phyloP scores from a whole-genome alignment of 2,888 invertebrate species.

The Xestia sexstrigata region DNA sequence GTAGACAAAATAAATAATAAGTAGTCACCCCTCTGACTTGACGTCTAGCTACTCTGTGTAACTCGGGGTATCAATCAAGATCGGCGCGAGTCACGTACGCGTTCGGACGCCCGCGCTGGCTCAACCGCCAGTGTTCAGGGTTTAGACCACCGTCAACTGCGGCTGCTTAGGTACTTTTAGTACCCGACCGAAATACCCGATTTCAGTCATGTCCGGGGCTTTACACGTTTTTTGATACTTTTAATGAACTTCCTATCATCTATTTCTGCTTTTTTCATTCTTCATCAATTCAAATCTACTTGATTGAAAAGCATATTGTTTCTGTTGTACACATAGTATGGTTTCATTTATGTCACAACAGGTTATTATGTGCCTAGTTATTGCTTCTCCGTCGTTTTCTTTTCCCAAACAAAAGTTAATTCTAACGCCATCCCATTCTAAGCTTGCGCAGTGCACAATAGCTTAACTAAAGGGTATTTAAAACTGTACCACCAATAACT shows the following conservation, averaged over 20 bases:
- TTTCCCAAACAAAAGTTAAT: not conserved
- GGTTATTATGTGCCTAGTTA: not conserved
- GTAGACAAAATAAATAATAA: not conserved
- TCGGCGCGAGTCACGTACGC: slow-evolving; percentile 66
- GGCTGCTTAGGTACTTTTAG: not conserved
- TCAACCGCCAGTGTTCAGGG: slow-evolving; percentile 23
- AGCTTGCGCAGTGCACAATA: not conserved
- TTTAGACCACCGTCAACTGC: slow-evolving; percentile 5
- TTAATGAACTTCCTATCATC: not conserved
- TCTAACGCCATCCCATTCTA: not conserved
- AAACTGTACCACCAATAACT: slow-evolving; percentile 29
- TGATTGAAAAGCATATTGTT: not conserved
- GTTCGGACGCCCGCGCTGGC: slow-evolving; percentile 26
- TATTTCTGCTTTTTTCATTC: not conserved
- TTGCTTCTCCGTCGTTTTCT: not conserved
- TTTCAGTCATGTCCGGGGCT: not conserved
- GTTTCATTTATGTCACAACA: not conserved
- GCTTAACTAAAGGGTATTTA: slow-evolving; percentile 16
- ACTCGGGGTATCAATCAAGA: slow-evolving; percentile 67
- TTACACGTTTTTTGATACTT: not conserved
- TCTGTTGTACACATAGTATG: not conserved
- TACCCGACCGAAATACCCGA: not conserved
- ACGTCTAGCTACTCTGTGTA: slow-evolving; percentile 19
- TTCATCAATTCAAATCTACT: not conserved
- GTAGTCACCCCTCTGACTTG: slow-evolving; percentile 33